Percentiles rank a stretch among this genome's conserved stretches.
Evolutionary conservation across 2,888 invertebrate genomes (phyloP).

Genomic region (Drosophila multiciliata): DNA sequence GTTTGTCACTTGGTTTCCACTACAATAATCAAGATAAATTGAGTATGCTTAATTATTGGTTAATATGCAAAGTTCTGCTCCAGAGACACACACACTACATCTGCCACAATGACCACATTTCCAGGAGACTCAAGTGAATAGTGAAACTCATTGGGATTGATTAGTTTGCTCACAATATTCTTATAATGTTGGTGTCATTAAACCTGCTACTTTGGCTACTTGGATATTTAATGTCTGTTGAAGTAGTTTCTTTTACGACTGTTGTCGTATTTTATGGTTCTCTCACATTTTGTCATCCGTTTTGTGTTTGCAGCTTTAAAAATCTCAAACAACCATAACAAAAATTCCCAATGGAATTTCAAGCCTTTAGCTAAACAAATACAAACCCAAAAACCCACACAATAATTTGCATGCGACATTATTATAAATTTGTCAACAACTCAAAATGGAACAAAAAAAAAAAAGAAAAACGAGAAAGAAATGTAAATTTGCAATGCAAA

Average conservation of each 20-base stretch:
- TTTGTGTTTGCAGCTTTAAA: conserved; percentile 22
- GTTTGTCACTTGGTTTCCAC: neutral
- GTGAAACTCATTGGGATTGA: conserved; percentile 18
- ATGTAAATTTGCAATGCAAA: conserved; percentile 67
- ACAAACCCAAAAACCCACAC: conserved; percentile 27
- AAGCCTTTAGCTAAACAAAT: conserved; percentile 19
- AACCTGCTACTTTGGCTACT: conserved; percentile 27
- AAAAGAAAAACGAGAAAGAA: neutral
- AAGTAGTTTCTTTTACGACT: conserved; percentile 42
- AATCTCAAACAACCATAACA: conserved; percentile 29
- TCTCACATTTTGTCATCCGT: conserved; percentile 45
- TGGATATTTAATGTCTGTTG: conserved; percentile 25
- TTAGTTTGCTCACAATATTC: conserved; percentile 33
- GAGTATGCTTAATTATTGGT: conserved; percentile 3
- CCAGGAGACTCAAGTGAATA: neutral
- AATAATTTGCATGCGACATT: conserved; percentile 49
- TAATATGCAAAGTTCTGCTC: neutral
- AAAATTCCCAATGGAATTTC: conserved; percentile 65
- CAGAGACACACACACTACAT: neutral
- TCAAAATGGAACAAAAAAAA: conserved; percentile 24
- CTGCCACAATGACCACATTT: neutral
- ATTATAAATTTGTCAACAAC: conserved; percentile 67
- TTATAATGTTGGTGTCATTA: conserved; percentile 21
- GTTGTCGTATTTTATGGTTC: conserved; percentile 30
- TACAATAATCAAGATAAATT: conserved; percentile 1